These are phyloP conservation scores for Eristalis tenax DNA, from an alignment of 2,888 invertebrate species.

Conservation along the genomic window DNA sequence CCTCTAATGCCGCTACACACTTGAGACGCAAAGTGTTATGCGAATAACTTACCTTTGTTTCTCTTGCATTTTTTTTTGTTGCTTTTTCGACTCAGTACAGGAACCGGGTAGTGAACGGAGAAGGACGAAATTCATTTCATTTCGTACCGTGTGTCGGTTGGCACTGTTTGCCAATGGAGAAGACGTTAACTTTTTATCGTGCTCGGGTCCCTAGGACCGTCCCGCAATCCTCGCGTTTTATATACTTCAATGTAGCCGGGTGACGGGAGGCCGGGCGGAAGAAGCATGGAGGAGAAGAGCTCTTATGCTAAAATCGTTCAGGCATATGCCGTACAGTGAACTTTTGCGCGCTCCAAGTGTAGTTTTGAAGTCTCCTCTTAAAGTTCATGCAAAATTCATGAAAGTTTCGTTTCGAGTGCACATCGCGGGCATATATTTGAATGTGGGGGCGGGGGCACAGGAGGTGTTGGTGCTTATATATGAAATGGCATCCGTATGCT, in stretches of 20 bases:
- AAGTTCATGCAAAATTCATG: slow-evolving; percentile 70
- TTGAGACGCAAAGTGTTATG: slow-evolving; percentile 55
- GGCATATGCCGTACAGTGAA: slow-evolving; percentile 69
- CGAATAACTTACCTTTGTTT: slow-evolving; percentile 60
- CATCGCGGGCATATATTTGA: not conserved
- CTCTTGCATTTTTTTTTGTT: not conserved
- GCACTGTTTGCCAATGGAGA: slow-evolving; percentile 3
- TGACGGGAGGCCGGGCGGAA: not conserved
- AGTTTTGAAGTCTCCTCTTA: slow-evolving; percentile 60
- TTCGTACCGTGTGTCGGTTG: slow-evolving; percentile 1
- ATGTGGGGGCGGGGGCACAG: not conserved
- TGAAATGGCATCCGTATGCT: not conserved
- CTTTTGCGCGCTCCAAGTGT: slow-evolving; percentile 50
- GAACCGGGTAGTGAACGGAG: slow-evolving; percentile 53
- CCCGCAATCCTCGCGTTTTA: slow-evolving; percentile 46
- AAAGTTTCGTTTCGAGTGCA: slow-evolving; percentile 62
- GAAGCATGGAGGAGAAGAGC: slow-evolving; percentile 25
- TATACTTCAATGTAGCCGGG: slow-evolving; percentile 10
- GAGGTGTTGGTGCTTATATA: not conserved
- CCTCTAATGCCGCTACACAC: slow-evolving; percentile 14
- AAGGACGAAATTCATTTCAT: slow-evolving; percentile 36
- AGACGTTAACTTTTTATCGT: slow-evolving; percentile 33
- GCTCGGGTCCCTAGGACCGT: not conserved
- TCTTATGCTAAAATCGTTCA: slow-evolving; percentile 67
- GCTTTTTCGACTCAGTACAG: not conserved